Percentiles rank a stretch among this genome's conserved stretches.
phyloP scores from a whole-genome alignment of 2,797 vertebrate species.

The Ctenopoma multispine region DNA sequence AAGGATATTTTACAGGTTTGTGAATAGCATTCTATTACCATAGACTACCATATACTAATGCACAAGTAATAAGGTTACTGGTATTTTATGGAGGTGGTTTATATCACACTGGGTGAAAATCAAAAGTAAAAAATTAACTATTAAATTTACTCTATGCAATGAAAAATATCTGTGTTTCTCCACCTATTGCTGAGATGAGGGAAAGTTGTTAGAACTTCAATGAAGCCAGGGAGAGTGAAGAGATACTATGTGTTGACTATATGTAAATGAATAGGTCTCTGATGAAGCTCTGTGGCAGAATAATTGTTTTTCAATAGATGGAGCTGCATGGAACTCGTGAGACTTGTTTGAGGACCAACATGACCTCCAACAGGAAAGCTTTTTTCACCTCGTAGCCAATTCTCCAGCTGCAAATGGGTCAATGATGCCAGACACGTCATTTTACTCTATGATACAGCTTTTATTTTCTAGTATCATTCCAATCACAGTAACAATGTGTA shows the following conservation, averaged over 20 bases:
- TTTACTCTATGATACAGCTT: slow-evolving; percentile 7
- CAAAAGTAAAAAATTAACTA: no score
- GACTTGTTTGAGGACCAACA: not conserved
- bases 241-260: not conserved
- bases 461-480: slow-evolving; percentile 1
- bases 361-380: not conserved
- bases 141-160: no score
- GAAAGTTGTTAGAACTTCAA: not conserved
- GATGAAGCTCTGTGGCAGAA: not conserved
- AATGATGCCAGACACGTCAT: not conserved
- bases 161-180: not conserved
- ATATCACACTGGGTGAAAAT: no score
- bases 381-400: not conserved
- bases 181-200: slow-evolving; percentile 1
- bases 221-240: not conserved
- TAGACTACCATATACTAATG: no score
- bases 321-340: not conserved
- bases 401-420: slow-evolving; percentile 24
- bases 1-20: no score
- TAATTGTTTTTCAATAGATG: not conserved
- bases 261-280: not conserved
- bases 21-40: no score
- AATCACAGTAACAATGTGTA: slow-evolving; percentile 8
- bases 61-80: no score
- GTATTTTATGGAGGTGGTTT: no score